Evolutionary conservation across 2,113 vertebrate species (phyloP).

Genomic region (Xenopus borealis): DNA sequence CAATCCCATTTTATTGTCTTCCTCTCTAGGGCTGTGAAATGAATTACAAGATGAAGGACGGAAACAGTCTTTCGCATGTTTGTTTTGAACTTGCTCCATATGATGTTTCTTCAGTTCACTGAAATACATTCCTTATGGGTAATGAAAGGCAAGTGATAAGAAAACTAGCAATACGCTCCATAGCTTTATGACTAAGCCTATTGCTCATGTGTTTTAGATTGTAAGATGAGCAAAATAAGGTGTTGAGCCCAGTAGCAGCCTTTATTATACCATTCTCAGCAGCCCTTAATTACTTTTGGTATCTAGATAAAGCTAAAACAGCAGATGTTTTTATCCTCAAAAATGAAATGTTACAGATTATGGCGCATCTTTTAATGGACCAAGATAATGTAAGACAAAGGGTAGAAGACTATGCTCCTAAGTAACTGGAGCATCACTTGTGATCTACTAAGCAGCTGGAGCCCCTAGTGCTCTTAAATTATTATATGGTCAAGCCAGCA

Average conservation of each 20-base stretch:
- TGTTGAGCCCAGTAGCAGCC: too few relatives aligned
- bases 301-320: too few relatives aligned
- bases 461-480: too few relatives aligned
- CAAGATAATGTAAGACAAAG: too few relatives aligned
- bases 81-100: conserved; percentile 3
- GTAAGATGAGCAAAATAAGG: neutral
- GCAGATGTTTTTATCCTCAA: neutral
- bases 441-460: too few relatives aligned
- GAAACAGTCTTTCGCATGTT: neutral
- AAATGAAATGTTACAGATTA: neutral
- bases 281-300: too few relatives aligned
- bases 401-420: too few relatives aligned
- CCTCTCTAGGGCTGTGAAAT: conserved; percentile 14
- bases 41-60: neutral
- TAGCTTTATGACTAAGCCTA: neutral
- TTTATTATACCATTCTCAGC: too few relatives aligned
- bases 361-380: too few relatives aligned
- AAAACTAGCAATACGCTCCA: neutral
- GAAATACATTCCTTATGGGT: neutral
- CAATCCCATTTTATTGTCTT: conserved; percentile 35
- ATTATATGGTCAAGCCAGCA: too few relatives aligned
- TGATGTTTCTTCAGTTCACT: neutral
- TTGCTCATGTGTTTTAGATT: neutral
- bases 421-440: too few relatives aligned
- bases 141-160: neutral